Base-by-base conservation (phyloP, 2,113 vertebrate species). In the Podarcis cretensis region DNA sequence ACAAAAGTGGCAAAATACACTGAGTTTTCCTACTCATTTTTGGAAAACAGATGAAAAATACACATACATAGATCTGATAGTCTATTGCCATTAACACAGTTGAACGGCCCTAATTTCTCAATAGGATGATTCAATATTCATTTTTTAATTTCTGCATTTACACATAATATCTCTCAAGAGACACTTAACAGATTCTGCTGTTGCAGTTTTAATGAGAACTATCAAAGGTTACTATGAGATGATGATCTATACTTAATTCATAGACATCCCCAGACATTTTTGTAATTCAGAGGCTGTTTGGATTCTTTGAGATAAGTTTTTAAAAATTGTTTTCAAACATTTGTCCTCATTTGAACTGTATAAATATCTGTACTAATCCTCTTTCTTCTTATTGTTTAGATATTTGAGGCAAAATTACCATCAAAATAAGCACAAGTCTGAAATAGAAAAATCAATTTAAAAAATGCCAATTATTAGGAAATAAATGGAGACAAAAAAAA, bases 61-160 rank as follows among this genome's bases (percentile, higher is more conserved):
- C 16, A 63, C 59, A 63, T 63, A 63, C 92, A 96, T 92, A 95
- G 92, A 95, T 95, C 84, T 92, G 93, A 94, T 94, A 90, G 85
- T 92, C 88, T 90, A 92, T 90, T 79, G 90, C 89, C 89, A 95
- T 94, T 94, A 95, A 90, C 94, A 95, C 94, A 92, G 96, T 89
- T 91, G 93, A 96, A 96, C 96, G 92, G 92, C 91, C 92, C 92
- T 95, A 96, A 96, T 96, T 94, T 95, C 95, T 95, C 95, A 95
- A 96, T 95, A 96, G 96, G 89, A 96, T 95, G 95, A 96, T 96
- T 95, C 95, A 96, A 96, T 96, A 96, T 96, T 96, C 95, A 95
- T 96, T 96, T 96, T 96, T 96, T 96, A 96, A 96, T 96, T 96
- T 96, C 94, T 96, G 90, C 94, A 93, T 96, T 96, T 96, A 95